phyloP scores from a whole-genome alignment of 2,797 vertebrate genomes.

The Myotis planiceps region DNA sequence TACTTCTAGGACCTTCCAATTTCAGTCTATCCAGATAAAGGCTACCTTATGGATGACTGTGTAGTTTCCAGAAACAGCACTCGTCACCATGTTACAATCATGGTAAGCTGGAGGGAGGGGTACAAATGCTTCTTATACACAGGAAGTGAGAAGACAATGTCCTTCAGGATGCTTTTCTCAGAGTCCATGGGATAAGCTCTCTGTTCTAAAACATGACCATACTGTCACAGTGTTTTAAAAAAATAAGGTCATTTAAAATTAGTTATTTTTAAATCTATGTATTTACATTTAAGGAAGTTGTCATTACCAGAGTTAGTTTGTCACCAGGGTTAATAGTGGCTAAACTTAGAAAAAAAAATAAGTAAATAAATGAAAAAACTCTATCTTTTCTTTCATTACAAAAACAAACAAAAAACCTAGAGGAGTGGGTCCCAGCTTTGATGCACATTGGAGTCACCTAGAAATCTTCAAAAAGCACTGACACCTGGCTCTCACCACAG shows the following conservation, averaged over 20 bases:
- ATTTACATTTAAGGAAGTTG: constrained; percentile 40
- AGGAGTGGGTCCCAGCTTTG: not conserved
- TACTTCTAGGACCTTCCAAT: constrained; percentile 39
- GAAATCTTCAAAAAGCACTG: constrained; percentile 4
- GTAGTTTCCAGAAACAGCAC: constrained; percentile 23
- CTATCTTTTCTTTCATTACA: not conserved
- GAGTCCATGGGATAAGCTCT: not conserved
- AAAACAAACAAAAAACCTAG: not conserved
- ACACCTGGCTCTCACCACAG: not conserved
- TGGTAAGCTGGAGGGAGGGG: constrained; percentile 1
- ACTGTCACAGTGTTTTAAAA: not conserved
- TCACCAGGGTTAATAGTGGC: not conserved
- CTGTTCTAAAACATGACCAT: constrained; percentile 16
- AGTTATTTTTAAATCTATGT: constrained; percentile 29
- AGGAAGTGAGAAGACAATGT: constrained; percentile 16
- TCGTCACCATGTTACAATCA: constrained; percentile 34
- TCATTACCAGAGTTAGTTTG: not conserved
- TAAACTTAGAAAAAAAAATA: not conserved
- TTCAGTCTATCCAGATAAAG: constrained; percentile 53
- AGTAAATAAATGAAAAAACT: not conserved
- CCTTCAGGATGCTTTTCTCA: not conserved
- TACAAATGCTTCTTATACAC: not conserved
- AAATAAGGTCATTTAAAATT: constrained; percentile 27
- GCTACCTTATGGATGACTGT: constrained; percentile 24
- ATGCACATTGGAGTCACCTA: not conserved